These are phyloP conservation scores for Scaptomyza tumidula DNA, from an alignment of 2,888 invertebrate species.

Conservation along the genomic window DNA sequence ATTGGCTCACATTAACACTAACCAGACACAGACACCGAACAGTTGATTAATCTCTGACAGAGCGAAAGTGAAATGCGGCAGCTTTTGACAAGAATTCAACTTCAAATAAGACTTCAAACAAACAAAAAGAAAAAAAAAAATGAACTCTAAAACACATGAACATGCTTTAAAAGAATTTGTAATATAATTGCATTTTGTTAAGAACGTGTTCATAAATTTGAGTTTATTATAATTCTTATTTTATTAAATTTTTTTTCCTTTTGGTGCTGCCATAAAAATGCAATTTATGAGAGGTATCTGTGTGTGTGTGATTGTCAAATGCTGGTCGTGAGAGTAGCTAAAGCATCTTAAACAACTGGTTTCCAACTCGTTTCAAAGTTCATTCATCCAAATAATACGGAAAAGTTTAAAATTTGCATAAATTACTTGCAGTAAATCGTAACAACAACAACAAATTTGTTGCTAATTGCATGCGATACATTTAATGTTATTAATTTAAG, in stretches of 20 bases:
- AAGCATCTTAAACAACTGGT: constrained; percentile 55
- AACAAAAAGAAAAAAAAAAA: not conserved
- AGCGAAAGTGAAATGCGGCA: constrained; percentile 57
- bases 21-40: constrained; percentile 15
- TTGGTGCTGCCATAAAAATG: constrained; percentile 57
- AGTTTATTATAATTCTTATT: constrained; percentile 22
- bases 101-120: not conserved
- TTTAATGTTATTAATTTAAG: constrained; percentile 57
- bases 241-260: constrained; percentile 16
- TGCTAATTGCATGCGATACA: constrained; percentile 59
- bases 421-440: constrained; percentile 64
- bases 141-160: constrained; percentile 23
- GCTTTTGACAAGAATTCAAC: constrained; percentile 23
- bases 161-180: constrained; percentile 3
- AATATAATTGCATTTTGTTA: constrained; percentile 32
- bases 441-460: constrained; percentile 33
- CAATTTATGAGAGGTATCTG: constrained; percentile 65
- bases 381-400: constrained; percentile 81
- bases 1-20: constrained; percentile 61
- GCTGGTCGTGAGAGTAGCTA: not conserved
- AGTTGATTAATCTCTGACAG: constrained; percentile 57
- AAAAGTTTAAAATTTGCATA: constrained; percentile 79
- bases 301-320: constrained; percentile 32
- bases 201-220: constrained; percentile 52
- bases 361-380: constrained; percentile 61